Evolutionary conservation across 1,140 invertebrate species (phyloP), one percentile per base, ranked within the genome.

Genomic region (Hypsibius dujardini): DNA sequence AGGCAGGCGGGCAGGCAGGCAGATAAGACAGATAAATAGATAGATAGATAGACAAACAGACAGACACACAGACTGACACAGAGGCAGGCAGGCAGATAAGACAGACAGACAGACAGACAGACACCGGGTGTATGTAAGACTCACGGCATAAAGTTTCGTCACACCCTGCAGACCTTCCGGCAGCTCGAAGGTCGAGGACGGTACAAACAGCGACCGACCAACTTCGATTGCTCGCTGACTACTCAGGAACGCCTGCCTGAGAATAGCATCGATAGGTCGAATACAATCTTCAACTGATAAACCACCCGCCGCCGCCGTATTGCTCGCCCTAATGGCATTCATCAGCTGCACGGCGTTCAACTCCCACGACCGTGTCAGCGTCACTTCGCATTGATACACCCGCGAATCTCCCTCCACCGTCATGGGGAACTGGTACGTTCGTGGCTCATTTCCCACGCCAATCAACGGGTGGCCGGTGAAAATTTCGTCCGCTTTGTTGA

Each of bases 401-500:
- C 62, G 62, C 12, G 62, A 45, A 42, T 67, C 62, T 7, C 62
- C 62, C 7, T 67, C 62, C 12, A 67, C 42, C 42, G 12, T 67
- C 12, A 45, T 15, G 42, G 42, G 12, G 45, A 67, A 67, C 12
- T 67, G 3, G 42, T 15, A 12, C 12, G 62, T 45, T 45, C 12
- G 12, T 45, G 12, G 12, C 45, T 56, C 50, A 7, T 56, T 7
- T 0, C n/a, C 50, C 7, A 56, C n/a, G 50, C 42, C 62, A 7
- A 42, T 42, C 3, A 67, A 45, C 42, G 42, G 62, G 62, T 15
- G 42, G 7, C 62, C 62, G 12, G 62, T 7, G 42, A 67, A 67
- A 42, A 67, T 42, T 45, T 67, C 62, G 42, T 67, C 62, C 12
- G 62, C 62, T 42, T 67, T 67, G 62, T 67, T 67, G 42, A 67